Evolutionary conservation across 2,888 invertebrate species (phyloP), one percentile per base, ranked within the genome.

Genomic region (Taphrorychus bicolor): DNA sequence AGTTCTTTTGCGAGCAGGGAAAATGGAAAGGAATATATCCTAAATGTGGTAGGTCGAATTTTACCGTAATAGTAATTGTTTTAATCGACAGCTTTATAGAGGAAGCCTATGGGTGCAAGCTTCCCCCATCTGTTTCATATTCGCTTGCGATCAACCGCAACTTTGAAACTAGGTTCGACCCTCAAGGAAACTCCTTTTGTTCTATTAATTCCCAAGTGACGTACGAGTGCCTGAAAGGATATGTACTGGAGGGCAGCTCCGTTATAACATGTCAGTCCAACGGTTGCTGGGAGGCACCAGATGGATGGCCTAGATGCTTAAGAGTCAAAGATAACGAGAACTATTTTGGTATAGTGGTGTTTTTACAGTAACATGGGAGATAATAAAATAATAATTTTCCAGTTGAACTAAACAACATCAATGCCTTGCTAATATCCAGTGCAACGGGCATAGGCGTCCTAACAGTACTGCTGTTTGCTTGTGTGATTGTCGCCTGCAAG

Each of bases 201-300:
- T 79, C 80, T 5, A 74, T 80, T 14, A 77, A 79, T 59, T 76
- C 79, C 0, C 75, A 80, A 70, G 78, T 83, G 24, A 79, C 78
- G 5, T 83, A 83, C 71, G 77, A 80, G 54, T 84, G 84, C 73
- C 72, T 78, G 42, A 77, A 81, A n/a, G 83, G 83, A 4, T 83
- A 80, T 71, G 77, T 79, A 42, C 72, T 83, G 59, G 76, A 79
- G 52, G 83, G 83, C 2, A 78, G 76, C 62, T 76, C 78, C 16
- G 73, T 80, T 11, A 71, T 83, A 24, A 77, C 79, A 11, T 84
- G 83, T 73, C 73, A 79, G 21, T 61, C 73, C 11, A 77, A 77
- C 17, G 83, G 83, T 3, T 83, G 83, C 68, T 84, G 84, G 83
- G 77, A 78, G 23, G 79, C 80, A 1, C 19, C 64, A 0, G 58